Conservation (phyloP, 1,140 invertebrate genomes). For the Bombus difficillimus region DNA sequence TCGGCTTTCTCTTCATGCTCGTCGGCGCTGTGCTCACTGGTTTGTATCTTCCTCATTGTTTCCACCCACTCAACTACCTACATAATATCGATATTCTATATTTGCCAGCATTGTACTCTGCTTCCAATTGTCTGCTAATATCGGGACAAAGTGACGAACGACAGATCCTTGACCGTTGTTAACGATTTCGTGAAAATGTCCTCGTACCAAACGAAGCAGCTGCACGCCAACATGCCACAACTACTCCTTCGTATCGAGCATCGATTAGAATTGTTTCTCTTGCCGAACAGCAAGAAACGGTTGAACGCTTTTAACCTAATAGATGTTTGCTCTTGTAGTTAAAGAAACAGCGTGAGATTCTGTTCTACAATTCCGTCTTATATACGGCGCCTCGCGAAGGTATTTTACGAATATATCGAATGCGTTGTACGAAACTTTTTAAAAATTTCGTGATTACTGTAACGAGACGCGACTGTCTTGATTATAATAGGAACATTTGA, state of each 20-base stretch:
- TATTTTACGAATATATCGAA: no score
- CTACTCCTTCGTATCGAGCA: no score
- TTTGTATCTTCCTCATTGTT: slow-evolving; percentile 74
- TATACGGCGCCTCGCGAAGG: no score
- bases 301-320: slow-evolving; percentile 1
- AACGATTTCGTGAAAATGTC: no score
- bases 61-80: neutral
- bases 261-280: neutral
- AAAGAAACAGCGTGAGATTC: neutral
- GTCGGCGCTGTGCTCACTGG: slow-evolving; percentile 89
- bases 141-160: neutral
- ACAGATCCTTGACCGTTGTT: neutral
- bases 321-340: neutral
- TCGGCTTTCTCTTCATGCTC: slow-evolving; percentile 88
- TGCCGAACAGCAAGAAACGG: neutral
- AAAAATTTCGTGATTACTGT: no score
- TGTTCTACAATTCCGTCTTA: no score
- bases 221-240: no score
- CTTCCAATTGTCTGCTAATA: neutral
- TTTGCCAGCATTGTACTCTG: neutral
- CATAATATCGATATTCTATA: neutral
- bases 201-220: no score
- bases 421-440: no score
- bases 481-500: no score
- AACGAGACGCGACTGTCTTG: no score